Percentiles rank a stretch among this genome's conserved stretches.
phyloP scores from a whole-genome alignment of 2,888 invertebrate species.

The Diplazon laetatorius region DNA sequence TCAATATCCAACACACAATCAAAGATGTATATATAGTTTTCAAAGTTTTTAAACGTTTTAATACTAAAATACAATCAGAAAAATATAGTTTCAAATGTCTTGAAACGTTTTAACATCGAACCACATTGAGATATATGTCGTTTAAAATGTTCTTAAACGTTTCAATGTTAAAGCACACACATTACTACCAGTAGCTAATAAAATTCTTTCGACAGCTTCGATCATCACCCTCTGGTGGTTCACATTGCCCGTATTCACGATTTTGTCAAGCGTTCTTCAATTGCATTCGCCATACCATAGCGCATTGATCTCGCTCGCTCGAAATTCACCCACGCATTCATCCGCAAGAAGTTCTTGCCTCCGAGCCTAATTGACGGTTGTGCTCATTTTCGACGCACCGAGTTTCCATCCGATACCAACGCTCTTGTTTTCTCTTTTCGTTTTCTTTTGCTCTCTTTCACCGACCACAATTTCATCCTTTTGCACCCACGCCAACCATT shows the following conservation, averaged over 20 bases:
- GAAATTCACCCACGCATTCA: conserved; percentile 32
- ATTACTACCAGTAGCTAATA: too few species aligned
- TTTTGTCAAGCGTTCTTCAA: not conserved
- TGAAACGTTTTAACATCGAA: too few species aligned
- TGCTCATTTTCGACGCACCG: conserved; percentile 8
- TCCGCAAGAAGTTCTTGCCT: conserved; percentile 17
- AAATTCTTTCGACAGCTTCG: not conserved
- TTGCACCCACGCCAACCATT: conserved; percentile 46
- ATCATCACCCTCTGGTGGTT: not conserved
- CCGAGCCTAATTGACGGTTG: conserved; percentile 46
- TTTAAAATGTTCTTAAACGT: too few species aligned
- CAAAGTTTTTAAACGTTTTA: too few species aligned
- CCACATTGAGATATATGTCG: too few species aligned
- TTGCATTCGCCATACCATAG: not conserved
- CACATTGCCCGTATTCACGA: too few species aligned
- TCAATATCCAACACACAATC: too few species aligned
- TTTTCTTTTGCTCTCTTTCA: not conserved
- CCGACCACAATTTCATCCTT: conserved; percentile 27
- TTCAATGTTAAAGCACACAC: too few species aligned
- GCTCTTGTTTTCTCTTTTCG: conserved; percentile 18
- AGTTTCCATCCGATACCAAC: not conserved
- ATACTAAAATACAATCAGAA: too few species aligned
- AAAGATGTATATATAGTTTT: too few species aligned
- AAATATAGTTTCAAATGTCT: too few species aligned
- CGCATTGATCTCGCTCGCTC: conserved; percentile 17